Evolutionary conservation across 1,140 invertebrate species (phyloP), one percentile per base, ranked within the genome.

Genomic region (Aradophagus sp.): DNA sequence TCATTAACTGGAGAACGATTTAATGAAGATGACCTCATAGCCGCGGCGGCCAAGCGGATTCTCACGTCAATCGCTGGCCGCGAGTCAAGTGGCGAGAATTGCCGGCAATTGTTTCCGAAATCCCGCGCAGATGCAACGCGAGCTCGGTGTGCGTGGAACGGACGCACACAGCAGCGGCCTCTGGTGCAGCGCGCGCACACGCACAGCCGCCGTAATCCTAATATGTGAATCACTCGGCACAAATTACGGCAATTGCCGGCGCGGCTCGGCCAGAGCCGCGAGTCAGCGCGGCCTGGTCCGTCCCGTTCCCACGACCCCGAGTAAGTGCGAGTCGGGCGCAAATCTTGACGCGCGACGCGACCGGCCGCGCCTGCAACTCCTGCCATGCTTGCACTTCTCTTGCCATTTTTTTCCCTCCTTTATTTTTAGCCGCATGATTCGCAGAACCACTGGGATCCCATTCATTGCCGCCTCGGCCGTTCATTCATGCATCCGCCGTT

Each of bases 51-150:
- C 80, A 78, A 81, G 80, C 83, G 80, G 79, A 84, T 86, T 86
- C 84, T 85, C 84, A 86, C 84, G 84, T 80, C 83, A 86, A 86
- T 86, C 83, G 81, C 75, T 76, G 75, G 79, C 76, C 78, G 79
- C 82, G 81, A 83, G 82, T 83, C 80, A 85, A 85, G 83, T 86
- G 84, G 84, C 83, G 80, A 76, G 84, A 85, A 86, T 86, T 86
- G 83, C 79, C 82, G 84, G 80, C 84, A 86, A 86, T 85, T 85
- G 84, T 86, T 86, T 86, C 83, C 84, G 84, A 86, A 86, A 86
- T 86, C 84, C 84, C 84, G 84, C 82, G 83, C 80, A 84, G 80
- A 81, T 82, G 79, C 82, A 77, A n/a, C 27, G 23, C 31, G 44
- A 8, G 13, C 36, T 68, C 50, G 41, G 69, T 71, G 62, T 73